A percentile compares a stretch with the other conserved stretches of the same genome.
Conservation (phyloP, 1,140 invertebrate species). For the Drusus annulatus region DNA sequence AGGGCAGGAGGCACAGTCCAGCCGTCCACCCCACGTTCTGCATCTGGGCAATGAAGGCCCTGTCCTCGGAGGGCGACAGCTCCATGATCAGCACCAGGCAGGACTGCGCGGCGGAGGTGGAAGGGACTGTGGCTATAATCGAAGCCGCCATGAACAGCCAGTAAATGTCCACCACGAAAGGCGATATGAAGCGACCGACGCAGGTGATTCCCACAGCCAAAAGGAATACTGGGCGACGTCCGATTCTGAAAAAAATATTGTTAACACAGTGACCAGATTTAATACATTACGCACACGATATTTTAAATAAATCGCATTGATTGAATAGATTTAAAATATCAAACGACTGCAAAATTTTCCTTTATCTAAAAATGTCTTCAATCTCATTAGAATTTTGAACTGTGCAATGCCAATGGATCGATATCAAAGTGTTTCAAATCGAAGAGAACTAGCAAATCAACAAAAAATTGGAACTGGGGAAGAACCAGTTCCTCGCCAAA, state of each 20-base stretch:
- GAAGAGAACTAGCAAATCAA: too few species aligned
- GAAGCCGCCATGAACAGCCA: conserved; percentile 66
- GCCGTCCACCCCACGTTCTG: conserved; percentile 64
- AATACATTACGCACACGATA: neutral
- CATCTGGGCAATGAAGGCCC: conserved; percentile 48
- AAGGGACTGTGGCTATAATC: conserved; percentile 65
- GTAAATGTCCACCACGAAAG: conserved; percentile 66
- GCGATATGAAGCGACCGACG: conserved; percentile 65
- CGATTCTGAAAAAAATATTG: conserved; percentile 63
- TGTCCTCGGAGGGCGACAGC: conserved; percentile 60
- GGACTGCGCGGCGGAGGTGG: conserved; percentile 69
- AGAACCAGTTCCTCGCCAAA: too few species aligned
- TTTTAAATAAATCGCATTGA: neutral
- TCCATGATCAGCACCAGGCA: conserved; percentile 71
- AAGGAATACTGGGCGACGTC: conserved; percentile 69
- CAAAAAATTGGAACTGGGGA: too few species aligned
- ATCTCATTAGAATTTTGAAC: too few species aligned
- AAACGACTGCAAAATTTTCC: too few species aligned
- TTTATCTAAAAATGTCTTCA: too few species aligned
- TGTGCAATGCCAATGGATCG: too few species aligned
- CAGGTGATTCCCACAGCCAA: conserved; percentile 65
- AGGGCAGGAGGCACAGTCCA: conserved; percentile 71
- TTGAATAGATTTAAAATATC: too few species aligned
- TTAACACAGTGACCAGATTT: neutral
- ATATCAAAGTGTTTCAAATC: too few species aligned